These are phyloP conservation scores for Manis crassicaudata DNA, from an alignment of 2,797 vertebrate species.

Conservation along the genomic window DNA sequence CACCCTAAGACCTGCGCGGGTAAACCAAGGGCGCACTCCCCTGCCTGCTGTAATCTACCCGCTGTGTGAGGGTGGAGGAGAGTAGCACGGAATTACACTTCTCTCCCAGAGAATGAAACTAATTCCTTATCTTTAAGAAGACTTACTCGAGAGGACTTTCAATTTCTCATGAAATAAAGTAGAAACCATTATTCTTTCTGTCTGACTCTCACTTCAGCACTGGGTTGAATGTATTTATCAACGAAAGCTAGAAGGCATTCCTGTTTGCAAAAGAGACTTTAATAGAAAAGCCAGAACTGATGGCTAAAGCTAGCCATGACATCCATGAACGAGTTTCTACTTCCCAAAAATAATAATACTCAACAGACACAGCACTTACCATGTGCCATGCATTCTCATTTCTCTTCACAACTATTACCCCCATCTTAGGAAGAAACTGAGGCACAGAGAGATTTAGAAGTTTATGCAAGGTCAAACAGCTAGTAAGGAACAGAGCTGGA, in stretches of 20 bases:
- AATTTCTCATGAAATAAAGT: neutral
- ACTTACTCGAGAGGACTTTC: neutral
- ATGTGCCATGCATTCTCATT: neutral
- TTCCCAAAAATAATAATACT: neutral
- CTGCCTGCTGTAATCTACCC: neutral
- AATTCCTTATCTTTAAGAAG: conserved; percentile 26
- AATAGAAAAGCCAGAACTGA: conserved; percentile 13
- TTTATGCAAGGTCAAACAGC: neutral
- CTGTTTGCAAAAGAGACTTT: neutral
- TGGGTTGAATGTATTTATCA: neutral
- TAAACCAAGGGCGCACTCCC: neutral
- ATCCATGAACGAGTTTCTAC: neutral
- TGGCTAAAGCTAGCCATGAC: neutral
- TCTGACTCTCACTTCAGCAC: neutral
- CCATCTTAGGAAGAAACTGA: neutral
- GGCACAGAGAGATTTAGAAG: neutral
- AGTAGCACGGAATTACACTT: neutral
- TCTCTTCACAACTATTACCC: neutral
- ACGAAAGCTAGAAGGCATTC: conserved; percentile 14
- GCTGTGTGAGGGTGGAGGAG: neutral
- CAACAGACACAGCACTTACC: neutral
- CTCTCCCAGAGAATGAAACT: conserved; percentile 6
- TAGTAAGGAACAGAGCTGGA: neutral
- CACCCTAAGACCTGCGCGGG: neutral
- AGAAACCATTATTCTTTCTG: conserved; percentile 32